These are phyloP conservation scores for Temnothorax unifasciatus DNA, from an alignment of 2,888 invertebrate genomes.

Conservation along the genomic window DNA sequence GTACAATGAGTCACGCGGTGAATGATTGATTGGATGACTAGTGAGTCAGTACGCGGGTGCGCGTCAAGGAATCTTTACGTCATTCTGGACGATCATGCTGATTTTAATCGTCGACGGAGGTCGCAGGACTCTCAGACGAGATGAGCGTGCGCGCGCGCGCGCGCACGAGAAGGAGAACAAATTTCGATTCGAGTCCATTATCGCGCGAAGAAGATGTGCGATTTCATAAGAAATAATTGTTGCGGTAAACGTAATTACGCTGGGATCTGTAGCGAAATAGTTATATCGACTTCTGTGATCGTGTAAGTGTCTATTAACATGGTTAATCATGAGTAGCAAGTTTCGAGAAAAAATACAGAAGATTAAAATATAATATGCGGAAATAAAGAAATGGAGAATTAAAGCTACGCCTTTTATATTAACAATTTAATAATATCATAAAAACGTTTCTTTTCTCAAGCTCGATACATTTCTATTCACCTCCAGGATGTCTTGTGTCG, in stretches of 20 bases:
- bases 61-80: constrained; percentile 51
- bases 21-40: constrained; percentile 80
- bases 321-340: neutral
- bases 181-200: constrained; percentile 31
- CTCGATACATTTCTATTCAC: neutral
- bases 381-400: neutral
- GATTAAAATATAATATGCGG: neutral
- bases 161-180: constrained; percentile 1
- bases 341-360: neutral
- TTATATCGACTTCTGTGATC: neutral
- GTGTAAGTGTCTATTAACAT: neutral
- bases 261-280: neutral
- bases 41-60: constrained; percentile 55
- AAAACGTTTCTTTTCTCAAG: neutral
- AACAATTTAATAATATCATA: neutral
- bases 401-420: neutral
- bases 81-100: constrained; percentile 55
- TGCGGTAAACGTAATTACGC: neutral
- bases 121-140: constrained; percentile 26
- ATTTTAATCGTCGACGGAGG: constrained; percentile 47
- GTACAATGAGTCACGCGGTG: constrained; percentile 80
- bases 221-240: constrained; percentile 41
- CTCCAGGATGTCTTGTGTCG: neutral
- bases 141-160: neutral
- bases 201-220: constrained; percentile 5